phyloP scores from a whole-genome alignment of 2,113 vertebrate genomes.

The Gadus macrocephalus region DNA sequence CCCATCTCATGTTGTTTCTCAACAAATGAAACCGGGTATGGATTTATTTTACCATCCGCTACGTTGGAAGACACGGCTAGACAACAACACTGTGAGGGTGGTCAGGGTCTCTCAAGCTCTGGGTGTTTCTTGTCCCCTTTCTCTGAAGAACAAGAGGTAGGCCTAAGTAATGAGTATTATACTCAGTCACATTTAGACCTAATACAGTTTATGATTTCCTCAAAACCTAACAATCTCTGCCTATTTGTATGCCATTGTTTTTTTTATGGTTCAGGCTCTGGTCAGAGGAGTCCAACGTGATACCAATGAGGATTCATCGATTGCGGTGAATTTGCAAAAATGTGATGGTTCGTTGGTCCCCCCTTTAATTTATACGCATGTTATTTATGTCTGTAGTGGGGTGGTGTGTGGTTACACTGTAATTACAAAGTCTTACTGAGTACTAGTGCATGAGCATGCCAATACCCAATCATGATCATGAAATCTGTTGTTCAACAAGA shows the following conservation, averaged over 20 bases:
- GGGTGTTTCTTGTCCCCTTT: not conserved
- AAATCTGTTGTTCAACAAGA: too few species aligned
- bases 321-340: not conserved
- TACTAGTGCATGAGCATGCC: too few species aligned
- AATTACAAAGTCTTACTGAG: too few species aligned
- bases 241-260: not conserved
- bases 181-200: not conserved
- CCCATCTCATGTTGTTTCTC: not conserved
- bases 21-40: slow-evolving; percentile 5
- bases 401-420: too few species aligned
- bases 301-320: slow-evolving; percentile 15
- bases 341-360: slow-evolving; percentile 46
- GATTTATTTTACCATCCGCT: not conserved
- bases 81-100: slow-evolving; percentile 11
- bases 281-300: slow-evolving; percentile 21
- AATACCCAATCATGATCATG: too few species aligned
- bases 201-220: not conserved
- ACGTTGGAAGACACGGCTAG: not conserved
- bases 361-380: too few species aligned
- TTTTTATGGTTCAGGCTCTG: slow-evolving; percentile 16
- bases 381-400: too few species aligned
- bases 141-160: slow-evolving; percentile 22
- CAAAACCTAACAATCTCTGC: not conserved
- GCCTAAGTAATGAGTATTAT: not conserved
- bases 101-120: not conserved